A percentile compares a stretch with the other conserved stretches of the same genome.
These are phyloP conservation scores for Nasonia giraulti DNA, from an alignment of 1,140 invertebrate species.

Conservation along the genomic window DNA sequence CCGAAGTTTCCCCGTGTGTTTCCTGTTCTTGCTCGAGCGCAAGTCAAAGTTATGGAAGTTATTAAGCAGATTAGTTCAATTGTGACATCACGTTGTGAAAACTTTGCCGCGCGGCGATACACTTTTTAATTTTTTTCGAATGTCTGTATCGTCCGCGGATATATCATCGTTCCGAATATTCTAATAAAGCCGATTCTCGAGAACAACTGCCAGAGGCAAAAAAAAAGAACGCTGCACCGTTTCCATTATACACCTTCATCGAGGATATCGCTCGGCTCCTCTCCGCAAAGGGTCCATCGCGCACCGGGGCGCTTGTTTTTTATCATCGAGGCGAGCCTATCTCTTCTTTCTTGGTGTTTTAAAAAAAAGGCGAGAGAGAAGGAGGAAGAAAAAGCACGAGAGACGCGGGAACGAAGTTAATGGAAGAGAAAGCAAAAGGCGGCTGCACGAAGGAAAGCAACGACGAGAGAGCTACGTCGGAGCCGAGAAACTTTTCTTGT, in stretches of 20 bases:
- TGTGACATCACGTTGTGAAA: slow-evolving; percentile 7
- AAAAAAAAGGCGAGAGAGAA: slow-evolving; percentile 38
- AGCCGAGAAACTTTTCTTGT: slow-evolving; percentile 71
- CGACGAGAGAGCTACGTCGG: slow-evolving; percentile 46
- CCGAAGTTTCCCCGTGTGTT: not conserved
- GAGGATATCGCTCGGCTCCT: slow-evolving; percentile 7
- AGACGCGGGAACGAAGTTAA: slow-evolving; percentile 47
- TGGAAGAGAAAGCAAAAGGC: slow-evolving; percentile 51
- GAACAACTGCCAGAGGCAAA: slow-evolving; percentile 24
- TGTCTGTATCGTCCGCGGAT: not conserved
- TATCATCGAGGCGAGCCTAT: slow-evolving; percentile 39
- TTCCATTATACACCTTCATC: slow-evolving; percentile 40
- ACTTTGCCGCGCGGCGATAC: not conserved
- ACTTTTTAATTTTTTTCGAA: not conserved
- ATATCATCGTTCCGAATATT: not conserved
- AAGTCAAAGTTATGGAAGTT: not conserved
- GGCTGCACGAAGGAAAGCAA: slow-evolving; percentile 41
- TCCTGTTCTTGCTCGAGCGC: not conserved
- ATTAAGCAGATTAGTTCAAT: slow-evolving; percentile 17
- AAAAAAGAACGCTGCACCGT: slow-evolving; percentile 1
- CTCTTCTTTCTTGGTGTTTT: slow-evolving; percentile 4
- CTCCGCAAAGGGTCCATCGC: slow-evolving; percentile 35
- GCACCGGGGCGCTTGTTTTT: slow-evolving; percentile 38
- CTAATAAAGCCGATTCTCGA: not conserved
- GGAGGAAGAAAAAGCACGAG: slow-evolving; percentile 56